Percentiles rank a stretch among this genome's conserved stretches.
phyloP scores from a whole-genome alignment of 1,140 invertebrate species.

The Drosophila novamexicana region DNA sequence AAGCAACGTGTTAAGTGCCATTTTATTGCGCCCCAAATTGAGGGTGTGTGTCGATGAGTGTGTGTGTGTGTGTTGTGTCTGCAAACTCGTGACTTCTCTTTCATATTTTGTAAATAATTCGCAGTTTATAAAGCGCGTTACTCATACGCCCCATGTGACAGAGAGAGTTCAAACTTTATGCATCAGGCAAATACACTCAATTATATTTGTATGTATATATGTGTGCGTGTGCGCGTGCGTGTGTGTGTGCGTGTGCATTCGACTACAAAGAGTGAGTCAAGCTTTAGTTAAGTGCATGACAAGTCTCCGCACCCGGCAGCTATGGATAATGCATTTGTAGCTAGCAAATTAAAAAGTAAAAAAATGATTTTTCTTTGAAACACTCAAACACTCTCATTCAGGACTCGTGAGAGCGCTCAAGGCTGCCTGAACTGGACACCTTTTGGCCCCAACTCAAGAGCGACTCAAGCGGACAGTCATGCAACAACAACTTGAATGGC shows the following conservation, averaged over 20 bases:
- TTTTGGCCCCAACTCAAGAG: slow-evolving; percentile 25
- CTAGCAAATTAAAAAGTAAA: background rate
- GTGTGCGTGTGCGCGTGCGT: background rate
- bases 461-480: slow-evolving; percentile 9
- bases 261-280: background rate
- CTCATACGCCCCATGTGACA: slow-evolving; percentile 34
- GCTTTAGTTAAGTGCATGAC: slow-evolving; percentile 40
- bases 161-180: slow-evolving; percentile 46
- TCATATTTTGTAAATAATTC: slow-evolving; percentile 55
- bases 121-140: slow-evolving; percentile 27
- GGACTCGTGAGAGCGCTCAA: slow-evolving; percentile 31
- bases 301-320: slow-evolving; percentile 18
- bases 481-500: background rate
- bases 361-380: slow-evolving; percentile 14
- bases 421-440: slow-evolving; percentile 42
- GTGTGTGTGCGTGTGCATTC: background rate
- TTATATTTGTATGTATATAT: slow-evolving; percentile 32
- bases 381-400: slow-evolving; percentile 29
- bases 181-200: slow-evolving; percentile 64
- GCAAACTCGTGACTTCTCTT: slow-evolving; percentile 7
- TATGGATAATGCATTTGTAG: slow-evolving; percentile 22
- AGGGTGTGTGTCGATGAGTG: background rate
- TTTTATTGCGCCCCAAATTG: slow-evolving; percentile 32
- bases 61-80: background rate
- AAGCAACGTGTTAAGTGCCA: slow-evolving; percentile 56